Evolutionary conservation across 30 jellyfish, hydroid and myxozoan genomes (phyloP).

Genomic region (Morbakka virulenta): DNA sequence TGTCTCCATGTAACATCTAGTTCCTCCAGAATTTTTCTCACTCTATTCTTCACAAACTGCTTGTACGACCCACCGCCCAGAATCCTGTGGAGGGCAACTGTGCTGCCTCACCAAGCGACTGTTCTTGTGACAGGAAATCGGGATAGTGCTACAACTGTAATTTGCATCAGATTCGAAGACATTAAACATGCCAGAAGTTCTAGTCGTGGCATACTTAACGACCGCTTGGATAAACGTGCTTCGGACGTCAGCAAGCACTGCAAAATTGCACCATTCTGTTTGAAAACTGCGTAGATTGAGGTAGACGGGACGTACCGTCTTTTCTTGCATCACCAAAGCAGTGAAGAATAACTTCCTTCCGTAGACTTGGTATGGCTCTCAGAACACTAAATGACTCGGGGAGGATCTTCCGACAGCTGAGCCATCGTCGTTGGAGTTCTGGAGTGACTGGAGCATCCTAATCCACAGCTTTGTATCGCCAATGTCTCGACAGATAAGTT

Average conservation of each 20-base stretch:
- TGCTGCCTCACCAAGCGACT: slow-evolving; percentile 56
- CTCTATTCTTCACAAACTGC: slow-evolving; percentile 67
- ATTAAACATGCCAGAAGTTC: slow-evolving; percentile 4
- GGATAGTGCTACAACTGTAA: neutral
- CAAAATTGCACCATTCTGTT: neutral
- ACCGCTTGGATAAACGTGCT: neutral
- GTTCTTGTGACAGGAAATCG: slow-evolving; percentile 17
- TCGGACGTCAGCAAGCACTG: neutral
- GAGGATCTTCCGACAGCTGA: too few relatives aligned
- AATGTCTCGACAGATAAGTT: too few relatives aligned
- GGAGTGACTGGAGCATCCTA: too few relatives aligned
- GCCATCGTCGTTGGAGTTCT: too few relatives aligned
- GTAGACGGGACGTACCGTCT: neutral
- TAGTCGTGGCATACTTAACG: neutral
- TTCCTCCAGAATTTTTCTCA: slow-evolving; percentile 14
- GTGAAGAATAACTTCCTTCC: neutral
- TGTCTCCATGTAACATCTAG: slow-evolving; percentile 47
- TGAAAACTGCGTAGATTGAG: neutral
- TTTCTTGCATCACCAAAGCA: neutral
- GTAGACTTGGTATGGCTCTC: neutral
- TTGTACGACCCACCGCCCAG: slow-evolving; percentile 40
- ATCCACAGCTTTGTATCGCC: too few relatives aligned
- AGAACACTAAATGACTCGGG: neutral
- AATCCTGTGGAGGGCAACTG: slow-evolving; percentile 66
- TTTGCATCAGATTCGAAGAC: neutral